phyloP scores from a whole-genome alignment of 2,888 invertebrate species.

The Sinotaia quadrata region DNA sequence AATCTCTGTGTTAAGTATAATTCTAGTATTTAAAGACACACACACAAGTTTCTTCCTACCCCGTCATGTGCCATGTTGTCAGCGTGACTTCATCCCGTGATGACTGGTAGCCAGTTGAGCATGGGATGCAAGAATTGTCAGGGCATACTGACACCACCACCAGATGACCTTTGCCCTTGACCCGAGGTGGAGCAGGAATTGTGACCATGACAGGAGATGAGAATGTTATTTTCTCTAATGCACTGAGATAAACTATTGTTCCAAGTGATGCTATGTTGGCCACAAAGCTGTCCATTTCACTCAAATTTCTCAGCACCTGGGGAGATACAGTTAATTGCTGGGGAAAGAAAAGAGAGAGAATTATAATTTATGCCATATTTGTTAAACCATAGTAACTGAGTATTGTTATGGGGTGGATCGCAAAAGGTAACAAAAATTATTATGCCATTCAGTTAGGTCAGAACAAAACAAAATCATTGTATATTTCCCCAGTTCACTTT shows the following conservation, averaged over 20 bases:
- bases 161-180: slow-evolving; percentile 54
- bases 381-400: too few relatives aligned
- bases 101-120: slow-evolving; percentile 54
- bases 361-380: too few relatives aligned
- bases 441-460: too few relatives aligned
- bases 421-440: too few relatives aligned
- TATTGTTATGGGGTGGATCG: too few relatives aligned
- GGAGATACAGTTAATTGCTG: slow-evolving; percentile 29
- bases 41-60: too few relatives aligned
- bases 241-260: slow-evolving; percentile 49
- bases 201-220: slow-evolving; percentile 61
- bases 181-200: slow-evolving; percentile 59
- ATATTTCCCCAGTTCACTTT: too few relatives aligned
- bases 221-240: slow-evolving; percentile 40
- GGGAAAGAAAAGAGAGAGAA: neutral
- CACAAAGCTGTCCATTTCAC: slow-evolving; percentile 37
- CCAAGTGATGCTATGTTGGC: slow-evolving; percentile 63
- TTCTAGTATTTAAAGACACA: too few relatives aligned
- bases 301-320: slow-evolving; percentile 28
- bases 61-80: slow-evolving; percentile 62
- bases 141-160: slow-evolving; percentile 61
- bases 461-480: too few relatives aligned
- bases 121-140: slow-evolving; percentile 67
- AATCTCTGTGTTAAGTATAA: too few relatives aligned
- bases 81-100: slow-evolving; percentile 59